Conservation (phyloP, 2,888 invertebrate species). For the Falcaria lacertinaria region DNA sequence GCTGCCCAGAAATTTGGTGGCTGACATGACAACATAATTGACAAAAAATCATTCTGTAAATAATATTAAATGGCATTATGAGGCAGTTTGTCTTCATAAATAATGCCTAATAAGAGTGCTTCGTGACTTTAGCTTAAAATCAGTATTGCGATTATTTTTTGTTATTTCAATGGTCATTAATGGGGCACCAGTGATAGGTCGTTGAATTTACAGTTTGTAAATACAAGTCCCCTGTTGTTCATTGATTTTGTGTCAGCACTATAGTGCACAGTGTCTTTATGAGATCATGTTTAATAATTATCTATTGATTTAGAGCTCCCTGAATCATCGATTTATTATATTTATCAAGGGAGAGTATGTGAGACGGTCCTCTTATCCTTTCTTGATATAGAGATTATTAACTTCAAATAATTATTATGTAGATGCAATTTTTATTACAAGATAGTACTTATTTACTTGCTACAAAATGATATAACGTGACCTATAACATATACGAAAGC, state of each 20-base stretch:
- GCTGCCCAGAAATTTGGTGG: constrained; percentile 36
- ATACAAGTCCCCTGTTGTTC: constrained; percentile 61
- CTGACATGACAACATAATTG: constrained; percentile 50
- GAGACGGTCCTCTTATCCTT: constrained; percentile 55
- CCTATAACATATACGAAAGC: no score
- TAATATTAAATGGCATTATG: constrained; percentile 49
- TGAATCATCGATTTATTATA: constrained; percentile 70
- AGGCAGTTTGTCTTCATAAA: constrained; percentile 58
- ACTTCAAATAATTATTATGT: constrained; percentile 39
- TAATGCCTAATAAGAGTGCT: constrained; percentile 55
- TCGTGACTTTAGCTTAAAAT: constrained; percentile 72
- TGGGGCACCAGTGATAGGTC: constrained; percentile 66
- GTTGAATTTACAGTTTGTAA: constrained; percentile 42
- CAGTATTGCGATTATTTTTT: constrained; percentile 70
- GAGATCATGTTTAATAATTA: constrained; percentile 72
- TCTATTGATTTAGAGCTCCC: constrained; percentile 69
- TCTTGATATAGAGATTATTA: constrained; percentile 44
- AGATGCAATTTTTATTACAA: constrained; percentile 4
- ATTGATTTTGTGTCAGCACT: constrained; percentile 59
- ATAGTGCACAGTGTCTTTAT: constrained; percentile 64
- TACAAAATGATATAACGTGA: no score
- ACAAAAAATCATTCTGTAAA: constrained; percentile 48
- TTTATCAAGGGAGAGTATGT: constrained; percentile 61
- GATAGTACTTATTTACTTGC: no score
- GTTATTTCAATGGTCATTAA: constrained; percentile 45